Evolutionary conservation across 2,797 vertebrate genomes (phyloP).

Genomic region (Sphenodon punctatus): DNA sequence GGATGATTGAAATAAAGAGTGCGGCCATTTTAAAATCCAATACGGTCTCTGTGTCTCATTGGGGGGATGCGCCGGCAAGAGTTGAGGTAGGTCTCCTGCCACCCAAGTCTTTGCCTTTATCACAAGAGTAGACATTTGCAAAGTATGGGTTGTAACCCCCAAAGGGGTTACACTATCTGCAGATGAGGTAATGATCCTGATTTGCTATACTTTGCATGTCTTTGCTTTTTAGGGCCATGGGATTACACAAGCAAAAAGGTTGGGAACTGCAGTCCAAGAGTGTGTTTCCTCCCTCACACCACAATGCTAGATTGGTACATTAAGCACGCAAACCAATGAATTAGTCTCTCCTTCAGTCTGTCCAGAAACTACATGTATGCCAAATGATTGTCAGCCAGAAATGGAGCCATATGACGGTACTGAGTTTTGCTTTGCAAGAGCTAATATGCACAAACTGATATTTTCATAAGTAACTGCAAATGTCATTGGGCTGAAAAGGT

Average conservation of each 20-base stretch:
- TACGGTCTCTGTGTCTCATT: no score
- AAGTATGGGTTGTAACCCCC: no score
- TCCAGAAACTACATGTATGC: not conserved
- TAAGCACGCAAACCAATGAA: not conserved
- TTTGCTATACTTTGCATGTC: no score
- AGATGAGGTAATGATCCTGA: no score
- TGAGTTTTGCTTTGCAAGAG: not conserved
- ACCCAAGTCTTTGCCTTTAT: not conserved
- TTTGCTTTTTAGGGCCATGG: no score
- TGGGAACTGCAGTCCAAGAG: no score
- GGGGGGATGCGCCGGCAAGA: no score
- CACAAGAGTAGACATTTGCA: no score
- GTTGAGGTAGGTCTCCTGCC: not conserved
- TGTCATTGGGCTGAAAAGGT: not conserved
- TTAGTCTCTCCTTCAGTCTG: slow-evolving; percentile 7
- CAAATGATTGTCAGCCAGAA: not conserved
- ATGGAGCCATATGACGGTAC: not conserved
- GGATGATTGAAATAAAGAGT: no score
- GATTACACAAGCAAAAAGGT: no score
- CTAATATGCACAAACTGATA: not conserved
- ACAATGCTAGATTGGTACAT: not conserved
- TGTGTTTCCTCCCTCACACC: not conserved
- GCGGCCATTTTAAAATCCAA: no score
- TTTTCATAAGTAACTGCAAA: not conserved
- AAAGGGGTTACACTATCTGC: no score